Evolutionary conservation across 2,797 vertebrate genomes (phyloP), one percentile per base, ranked within the genome.

Genomic region (Microchirus variegatus): DNA sequence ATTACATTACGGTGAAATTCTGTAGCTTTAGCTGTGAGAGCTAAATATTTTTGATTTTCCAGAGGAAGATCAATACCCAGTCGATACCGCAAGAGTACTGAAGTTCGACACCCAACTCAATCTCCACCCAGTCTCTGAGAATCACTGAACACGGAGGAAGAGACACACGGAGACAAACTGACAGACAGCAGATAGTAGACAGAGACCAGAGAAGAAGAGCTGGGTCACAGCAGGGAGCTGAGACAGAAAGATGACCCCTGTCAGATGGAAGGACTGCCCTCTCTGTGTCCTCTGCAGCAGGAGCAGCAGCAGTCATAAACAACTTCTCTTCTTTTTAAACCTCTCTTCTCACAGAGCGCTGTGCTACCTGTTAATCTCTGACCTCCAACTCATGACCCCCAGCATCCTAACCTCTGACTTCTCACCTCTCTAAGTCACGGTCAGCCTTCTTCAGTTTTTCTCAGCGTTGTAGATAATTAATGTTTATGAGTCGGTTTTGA

Each of bases 301-400:
- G 7, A 26, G 31, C 5, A 31, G 31, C 31, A 31, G 49, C 61
- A 42, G 44, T 68, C 78, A 76, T 88, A 90, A 87, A 89, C 71
- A 73, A 58, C 59, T 14, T 51, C 67, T 42, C 70, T 31, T 31
- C 31, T 31, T 31, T 31, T 31, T 31, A 31, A 76, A 76, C 65
- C 83, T 88, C 90, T 88, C 74, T 87, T 83, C 85, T 73, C 26
- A 5, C 18, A 9, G 26, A 12, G 38, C 62, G 76, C 48, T 37
- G 51, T 47, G 58, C 75, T 88, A 89, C 86, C 85, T 89, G 85
- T 85, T 87, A 78, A 83, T 74, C 83, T 46, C 69, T 53, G 75
- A 82, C 70, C 77, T 63, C 53, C 11, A 37, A 77, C 70, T 64
- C 66, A 51, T 45, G 56, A 82, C 51, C 75, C 53, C 35, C 72